Percentiles rank a stretch among this genome's conserved stretches.
Evolutionary conservation across 1,140 invertebrate species (phyloP).

Genomic region (Neodiprion pinetum): DNA sequence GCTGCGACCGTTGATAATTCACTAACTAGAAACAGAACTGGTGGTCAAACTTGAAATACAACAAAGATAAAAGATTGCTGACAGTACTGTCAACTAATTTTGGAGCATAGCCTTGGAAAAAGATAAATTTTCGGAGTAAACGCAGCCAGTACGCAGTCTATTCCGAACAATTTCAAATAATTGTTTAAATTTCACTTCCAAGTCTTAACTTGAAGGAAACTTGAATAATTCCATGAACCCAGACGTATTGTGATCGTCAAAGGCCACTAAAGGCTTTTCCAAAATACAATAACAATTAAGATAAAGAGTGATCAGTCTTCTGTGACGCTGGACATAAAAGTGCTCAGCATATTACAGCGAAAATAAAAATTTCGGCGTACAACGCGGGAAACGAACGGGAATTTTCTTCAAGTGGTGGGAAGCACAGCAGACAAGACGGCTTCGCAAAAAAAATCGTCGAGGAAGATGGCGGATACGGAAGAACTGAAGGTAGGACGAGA

Average conservation of each 20-base stretch:
- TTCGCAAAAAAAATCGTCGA: conserved; percentile 47
- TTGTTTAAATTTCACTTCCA: neutral
- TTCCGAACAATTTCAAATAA: neutral
- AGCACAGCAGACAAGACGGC: conserved; percentile 39
- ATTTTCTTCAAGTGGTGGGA: neutral
- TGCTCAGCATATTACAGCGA: neutral
- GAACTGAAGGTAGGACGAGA: conserved; percentile 56
- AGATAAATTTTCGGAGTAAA: neutral
- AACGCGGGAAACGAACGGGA: conserved; percentile 1
- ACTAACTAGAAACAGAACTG: too few relatives aligned
- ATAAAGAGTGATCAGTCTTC: neutral
- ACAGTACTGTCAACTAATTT: too few relatives aligned
- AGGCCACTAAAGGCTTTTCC: neutral
- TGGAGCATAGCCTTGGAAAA: too few relatives aligned
- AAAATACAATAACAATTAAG: neutral
- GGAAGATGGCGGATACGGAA: conserved; percentile 58
- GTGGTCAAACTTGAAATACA: too few relatives aligned
- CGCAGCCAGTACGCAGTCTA: neutral
- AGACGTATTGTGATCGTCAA: neutral
- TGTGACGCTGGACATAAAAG: neutral
- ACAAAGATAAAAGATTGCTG: too few relatives aligned
- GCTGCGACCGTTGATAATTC: too few relatives aligned
- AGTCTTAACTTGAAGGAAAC: neutral
- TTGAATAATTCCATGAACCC: neutral
- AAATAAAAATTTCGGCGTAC: neutral